phyloP scores from a whole-genome alignment of 2,113 vertebrate genomes.

The Cryptotis parvus region DNA sequence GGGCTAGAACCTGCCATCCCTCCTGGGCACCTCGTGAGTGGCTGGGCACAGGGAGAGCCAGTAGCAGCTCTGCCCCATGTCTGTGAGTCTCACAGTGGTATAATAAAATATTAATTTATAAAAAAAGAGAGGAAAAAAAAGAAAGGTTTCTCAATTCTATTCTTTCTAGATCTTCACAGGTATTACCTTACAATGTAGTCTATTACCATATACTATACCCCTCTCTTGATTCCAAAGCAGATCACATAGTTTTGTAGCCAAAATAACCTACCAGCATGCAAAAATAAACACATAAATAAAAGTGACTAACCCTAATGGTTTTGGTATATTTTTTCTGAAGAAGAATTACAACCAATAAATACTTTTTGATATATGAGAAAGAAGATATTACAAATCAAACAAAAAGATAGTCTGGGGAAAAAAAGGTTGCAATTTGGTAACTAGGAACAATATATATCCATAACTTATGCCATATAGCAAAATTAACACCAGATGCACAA shows the following conservation, averaged over 20 bases:
- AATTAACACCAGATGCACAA: conserved; percentile 58
- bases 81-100: too few relatives aligned
- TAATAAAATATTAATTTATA: too few relatives aligned
- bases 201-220: neutral
- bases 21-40: too few relatives aligned
- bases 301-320: neutral
- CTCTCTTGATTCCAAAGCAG: conserved; percentile 33
- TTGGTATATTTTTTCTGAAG: conserved; percentile 3
- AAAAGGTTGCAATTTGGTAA: conserved; percentile 40
- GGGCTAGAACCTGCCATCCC: too few relatives aligned
- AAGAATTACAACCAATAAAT: neutral
- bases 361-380: neutral
- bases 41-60: too few relatives aligned
- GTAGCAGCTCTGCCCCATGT: too few relatives aligned
- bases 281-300: conserved; percentile 35
- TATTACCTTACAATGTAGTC: neutral
- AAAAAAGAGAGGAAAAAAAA: too few relatives aligned
- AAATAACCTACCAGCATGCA: neutral
- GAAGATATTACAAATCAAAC: conserved; percentile 49
- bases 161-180: neutral
- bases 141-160: too few relatives aligned
- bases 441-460: conserved; percentile 15
- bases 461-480: conserved; percentile 10
- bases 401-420: conserved; percentile 29
- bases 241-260: neutral